Conservation (phyloP, 2,113 vertebrate species). For the Amblyopsis rosae region DNA sequence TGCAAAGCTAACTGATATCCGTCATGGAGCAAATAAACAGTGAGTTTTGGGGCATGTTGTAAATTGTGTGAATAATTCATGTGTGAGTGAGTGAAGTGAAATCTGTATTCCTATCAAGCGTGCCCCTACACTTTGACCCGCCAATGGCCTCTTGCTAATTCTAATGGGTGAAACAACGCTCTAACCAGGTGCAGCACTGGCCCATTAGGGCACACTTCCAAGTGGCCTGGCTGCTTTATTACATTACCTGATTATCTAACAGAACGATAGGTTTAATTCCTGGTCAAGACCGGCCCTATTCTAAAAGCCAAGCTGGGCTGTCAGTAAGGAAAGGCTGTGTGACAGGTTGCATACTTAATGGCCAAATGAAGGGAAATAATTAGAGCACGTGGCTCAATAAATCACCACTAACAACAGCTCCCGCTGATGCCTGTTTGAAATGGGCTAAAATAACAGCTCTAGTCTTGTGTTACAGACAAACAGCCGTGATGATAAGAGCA, state of each 20-base stretch:
- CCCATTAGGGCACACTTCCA: slow-evolving; percentile 69
- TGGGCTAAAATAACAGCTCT: slow-evolving; percentile 77
- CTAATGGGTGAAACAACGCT: slow-evolving; percentile 73
- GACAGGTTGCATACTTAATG: slow-evolving; percentile 42
- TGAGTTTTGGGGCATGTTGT: too few species aligned
- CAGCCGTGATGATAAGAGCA: background rate
- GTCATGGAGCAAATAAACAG: too few species aligned
- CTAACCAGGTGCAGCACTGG: slow-evolving; percentile 57
- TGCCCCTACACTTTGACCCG: slow-evolving; percentile 58
- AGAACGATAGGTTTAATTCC: slow-evolving; percentile 55
- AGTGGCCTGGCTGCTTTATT: slow-evolving; percentile 61
- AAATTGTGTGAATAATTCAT: slow-evolving; percentile 12
- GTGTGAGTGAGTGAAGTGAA: slow-evolving; percentile 33
- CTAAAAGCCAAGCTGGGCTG: slow-evolving; percentile 12
- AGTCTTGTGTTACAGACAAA: background rate
- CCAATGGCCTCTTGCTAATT: slow-evolving; percentile 70
- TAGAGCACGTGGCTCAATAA: slow-evolving; percentile 45
- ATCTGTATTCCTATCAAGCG: slow-evolving; percentile 35
- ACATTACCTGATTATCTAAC: slow-evolving; percentile 49
- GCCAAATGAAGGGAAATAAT: slow-evolving; percentile 53
- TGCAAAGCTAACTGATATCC: too few species aligned
- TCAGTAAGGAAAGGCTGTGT: slow-evolving; percentile 32
- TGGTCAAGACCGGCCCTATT: slow-evolving; percentile 20
- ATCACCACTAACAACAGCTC: slow-evolving; percentile 78
- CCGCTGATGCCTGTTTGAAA: slow-evolving; percentile 74